A percentile compares a stretch with the other conserved stretches of the same genome.
Evolutionary conservation across 2,797 vertebrate genomes (phyloP).

Genomic region (Netta rufina): DNA sequence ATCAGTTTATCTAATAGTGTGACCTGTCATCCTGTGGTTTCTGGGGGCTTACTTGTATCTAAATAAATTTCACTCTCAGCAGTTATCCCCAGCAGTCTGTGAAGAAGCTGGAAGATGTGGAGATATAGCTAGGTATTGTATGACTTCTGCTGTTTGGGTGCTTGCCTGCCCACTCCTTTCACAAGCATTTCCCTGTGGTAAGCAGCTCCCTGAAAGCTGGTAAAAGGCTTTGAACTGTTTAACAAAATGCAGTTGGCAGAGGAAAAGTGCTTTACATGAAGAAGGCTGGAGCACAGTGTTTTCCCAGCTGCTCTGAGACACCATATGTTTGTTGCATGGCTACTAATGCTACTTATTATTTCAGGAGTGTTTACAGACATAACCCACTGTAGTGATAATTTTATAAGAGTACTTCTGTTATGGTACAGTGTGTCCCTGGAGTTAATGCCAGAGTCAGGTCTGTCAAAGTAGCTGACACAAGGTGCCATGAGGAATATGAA

Average conservation of each 20-base stretch:
- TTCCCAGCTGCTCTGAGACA: conserved; percentile 58
- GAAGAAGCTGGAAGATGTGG: conserved; percentile 2
- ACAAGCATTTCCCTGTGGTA: conserved; percentile 63
- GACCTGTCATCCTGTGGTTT: neutral
- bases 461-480: neutral
- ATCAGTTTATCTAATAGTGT: neutral
- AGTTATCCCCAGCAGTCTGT: neutral
- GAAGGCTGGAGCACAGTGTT: conserved; percentile 64
- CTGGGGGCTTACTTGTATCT: neutral
- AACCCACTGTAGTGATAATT: neutral
- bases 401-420: neutral
- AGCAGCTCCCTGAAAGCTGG: conserved; percentile 65
- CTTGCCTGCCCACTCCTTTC: conserved; percentile 69
- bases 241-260: conserved; percentile 69
- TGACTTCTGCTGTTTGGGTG: conserved; percentile 70
- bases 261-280: conserved; percentile 53
- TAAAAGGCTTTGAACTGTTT: conserved; percentile 72
- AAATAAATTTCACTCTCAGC: neutral
- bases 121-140: conserved; percentile 15
- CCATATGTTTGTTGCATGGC: conserved; percentile 56
- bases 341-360: conserved; percentile 57
- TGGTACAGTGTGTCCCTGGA: neutral
- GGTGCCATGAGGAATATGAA: neutral
- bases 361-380: neutral
- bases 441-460: neutral